phyloP scores from a whole-genome alignment of 2,113 vertebrate species.

The western clawed frog (Xenopus tropicalis) region DNA sequence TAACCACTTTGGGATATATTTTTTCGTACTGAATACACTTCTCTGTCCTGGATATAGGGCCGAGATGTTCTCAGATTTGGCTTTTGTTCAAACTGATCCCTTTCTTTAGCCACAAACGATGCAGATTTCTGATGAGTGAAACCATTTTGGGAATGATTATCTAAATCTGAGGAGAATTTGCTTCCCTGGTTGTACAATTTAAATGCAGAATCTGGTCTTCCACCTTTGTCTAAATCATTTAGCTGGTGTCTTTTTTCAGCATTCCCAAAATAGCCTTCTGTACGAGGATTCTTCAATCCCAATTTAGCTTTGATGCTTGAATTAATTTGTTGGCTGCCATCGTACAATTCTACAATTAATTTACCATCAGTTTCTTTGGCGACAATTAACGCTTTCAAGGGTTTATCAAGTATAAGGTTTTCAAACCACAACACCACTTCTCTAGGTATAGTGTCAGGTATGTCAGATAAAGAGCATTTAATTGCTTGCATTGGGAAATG shows the following conservation, averaged over 20 bases:
- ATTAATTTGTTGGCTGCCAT: conserved; percentile 74
- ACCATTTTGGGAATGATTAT: no score
- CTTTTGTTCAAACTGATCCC: no score
- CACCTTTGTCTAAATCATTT: conserved; percentile 6
- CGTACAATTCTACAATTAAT: conserved; percentile 80
- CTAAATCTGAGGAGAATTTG: no score
- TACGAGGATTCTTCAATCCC: conserved; percentile 38
- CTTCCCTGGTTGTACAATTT: no score
- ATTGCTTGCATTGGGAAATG: conserved; percentile 85
- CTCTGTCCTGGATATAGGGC: not conserved
- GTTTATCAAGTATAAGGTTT: conserved; percentile 60
- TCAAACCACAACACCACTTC: conserved; percentile 78
- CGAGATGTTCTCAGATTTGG: no score
- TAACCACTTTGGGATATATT: not conserved
- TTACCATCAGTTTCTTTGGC: conserved; percentile 80
- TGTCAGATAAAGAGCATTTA: conserved; percentile 77
- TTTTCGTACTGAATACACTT: not conserved
- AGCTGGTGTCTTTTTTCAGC: conserved; percentile 9
- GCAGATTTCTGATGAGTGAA: no score
- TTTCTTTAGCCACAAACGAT: no score
- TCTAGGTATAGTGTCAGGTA: conserved; percentile 59
- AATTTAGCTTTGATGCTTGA: conserved; percentile 71
- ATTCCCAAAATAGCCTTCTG: not conserved
- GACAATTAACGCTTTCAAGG: conserved; percentile 73
- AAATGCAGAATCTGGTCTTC: not conserved